Evolutionary conservation across 2,888 invertebrate species (phyloP), one percentile per base, ranked within the genome.

Genomic region (Melieria crassipennis): DNA sequence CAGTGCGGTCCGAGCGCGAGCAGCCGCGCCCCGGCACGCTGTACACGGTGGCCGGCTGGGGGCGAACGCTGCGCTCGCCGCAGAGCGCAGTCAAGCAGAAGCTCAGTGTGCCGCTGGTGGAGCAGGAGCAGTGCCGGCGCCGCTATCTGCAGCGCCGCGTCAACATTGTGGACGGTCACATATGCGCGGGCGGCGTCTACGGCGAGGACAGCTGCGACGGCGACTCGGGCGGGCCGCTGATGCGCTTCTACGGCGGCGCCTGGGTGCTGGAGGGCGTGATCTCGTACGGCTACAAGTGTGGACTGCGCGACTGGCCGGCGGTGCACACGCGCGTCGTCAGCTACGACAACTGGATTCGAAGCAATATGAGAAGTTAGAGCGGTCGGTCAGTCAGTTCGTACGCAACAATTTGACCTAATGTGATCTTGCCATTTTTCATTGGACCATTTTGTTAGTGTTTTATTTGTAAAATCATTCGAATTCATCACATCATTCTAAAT

Each of bases 221-320:
- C 0, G 94, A 94, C 78, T 93, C 93, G 0, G 94, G 94, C 4
- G 93, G 93, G 4, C 93, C 94, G 0, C 83, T 94, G 46, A 93
- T 94, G 93, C 87, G 85, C 65, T 80, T 81, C 43, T 86, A 79
- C 9, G 86, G 85, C 45, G 84, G 87, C n/a, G 86, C 88, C 10
- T 91, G 91, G 90, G 89, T 89, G 67, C 76, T 89, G 0, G 88
- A 91, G 16, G 93, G 91, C 0, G 86, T 93, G 0, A 91, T 92
- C 0, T 92, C 92, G 1, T 92, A 91, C 75, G 93, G 93, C 0
- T 88, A 89, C 10, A 90, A 90, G 3, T 92, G 91, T 70, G 92
- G 91, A 5, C 87, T 88, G 60, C 89, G 89, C 43, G 85, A 82
- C 13, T 90, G 90, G 88, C 92, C 92, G 0, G 92, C 91, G 4